Evolutionary conservation across 2,797 vertebrate genomes (phyloP).

Genomic region (Micropoecilia bifurca): DNA sequence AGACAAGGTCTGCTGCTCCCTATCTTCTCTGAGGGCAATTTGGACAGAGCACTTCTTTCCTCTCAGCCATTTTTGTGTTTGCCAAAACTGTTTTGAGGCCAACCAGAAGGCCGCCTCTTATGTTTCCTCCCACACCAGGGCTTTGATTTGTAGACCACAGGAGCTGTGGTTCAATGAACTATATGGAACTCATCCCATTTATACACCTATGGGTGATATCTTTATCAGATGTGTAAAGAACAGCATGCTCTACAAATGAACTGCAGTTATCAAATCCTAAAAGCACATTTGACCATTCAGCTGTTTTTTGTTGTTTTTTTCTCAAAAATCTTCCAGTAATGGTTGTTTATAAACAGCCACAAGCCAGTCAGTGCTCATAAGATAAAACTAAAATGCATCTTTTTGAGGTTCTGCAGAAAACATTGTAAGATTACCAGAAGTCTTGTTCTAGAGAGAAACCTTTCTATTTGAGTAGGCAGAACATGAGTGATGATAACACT

Average conservation of each 20-base stretch:
- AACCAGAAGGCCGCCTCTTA: conserved; percentile 32
- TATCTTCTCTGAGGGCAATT: conserved; percentile 35
- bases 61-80: conserved; percentile 40
- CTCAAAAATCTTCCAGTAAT: background rate
- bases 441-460: background rate
- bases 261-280: background rate
- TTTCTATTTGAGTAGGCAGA: background rate
- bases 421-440: background rate
- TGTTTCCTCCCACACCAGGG: conserved; percentile 35
- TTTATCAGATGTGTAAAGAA: conserved; percentile 17
- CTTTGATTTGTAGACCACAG: conserved; percentile 24
- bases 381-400: background rate
- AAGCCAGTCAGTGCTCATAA: background rate
- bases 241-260: conserved; percentile 5
- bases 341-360: background rate
- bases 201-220: conserved; percentile 16
- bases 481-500: background rate
- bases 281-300: conserved; percentile 1
- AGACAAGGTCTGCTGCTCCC: conserved; percentile 36
- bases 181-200: conserved; percentile 21
- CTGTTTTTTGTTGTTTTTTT: background rate
- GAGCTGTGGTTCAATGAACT: conserved; percentile 15
- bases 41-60: conserved; percentile 27
- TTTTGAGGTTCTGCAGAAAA: background rate
- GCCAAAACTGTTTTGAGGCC: conserved; percentile 46